Percentiles rank a stretch among this genome's conserved stretches.
Evolutionary conservation across 2,888 invertebrate genomes (phyloP).

Genomic region (Eilema caniola): DNA sequence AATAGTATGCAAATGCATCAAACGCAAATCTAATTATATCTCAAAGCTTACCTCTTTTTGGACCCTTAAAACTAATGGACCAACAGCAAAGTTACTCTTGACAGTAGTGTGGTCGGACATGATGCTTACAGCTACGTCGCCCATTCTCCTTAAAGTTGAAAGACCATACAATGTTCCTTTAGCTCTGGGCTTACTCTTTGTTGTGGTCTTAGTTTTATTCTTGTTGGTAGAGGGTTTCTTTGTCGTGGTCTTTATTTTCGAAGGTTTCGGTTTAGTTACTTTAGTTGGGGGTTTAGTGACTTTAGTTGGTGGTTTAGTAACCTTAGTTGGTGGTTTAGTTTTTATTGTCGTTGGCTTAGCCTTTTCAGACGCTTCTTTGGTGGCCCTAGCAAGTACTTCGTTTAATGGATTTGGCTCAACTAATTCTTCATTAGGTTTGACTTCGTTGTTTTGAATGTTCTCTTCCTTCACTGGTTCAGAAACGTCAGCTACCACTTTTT

Average conservation of each 20-base stretch:
- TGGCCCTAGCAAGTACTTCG: constrained; percentile 61
- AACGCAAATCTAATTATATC: neutral
- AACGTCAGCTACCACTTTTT: constrained; percentile 58
- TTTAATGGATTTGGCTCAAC: constrained; percentile 46
- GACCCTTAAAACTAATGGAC: constrained; percentile 92
- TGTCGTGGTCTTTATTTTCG: constrained; percentile 60
- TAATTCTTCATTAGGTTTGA: constrained; percentile 52
- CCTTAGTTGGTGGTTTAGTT: constrained; percentile 63
- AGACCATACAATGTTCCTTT: constrained; percentile 93
- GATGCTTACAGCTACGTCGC: constrained; percentile 93
- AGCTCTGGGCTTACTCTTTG: constrained; percentile 88
- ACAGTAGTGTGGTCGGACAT: constrained; percentile 93
- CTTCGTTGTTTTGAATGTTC: constrained; percentile 54
- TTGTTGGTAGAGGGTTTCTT: constrained; percentile 76
- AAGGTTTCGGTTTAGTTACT: constrained; percentile 66
- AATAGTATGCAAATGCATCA: neutral
- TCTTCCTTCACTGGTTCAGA: constrained; percentile 63
- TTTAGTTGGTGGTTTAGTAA: constrained; percentile 63
- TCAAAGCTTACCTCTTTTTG: constrained; percentile 89
- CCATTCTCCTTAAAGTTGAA: constrained; percentile 92
- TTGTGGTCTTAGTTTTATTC: constrained; percentile 71
- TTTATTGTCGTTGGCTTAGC: constrained; percentile 45
- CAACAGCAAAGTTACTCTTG: constrained; percentile 93
- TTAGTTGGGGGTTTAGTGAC: constrained; percentile 56
- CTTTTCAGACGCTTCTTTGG: constrained; percentile 70